Evolutionary conservation across 1,140 invertebrate species (phyloP).

Genomic region (Drosophila lini): DNA sequence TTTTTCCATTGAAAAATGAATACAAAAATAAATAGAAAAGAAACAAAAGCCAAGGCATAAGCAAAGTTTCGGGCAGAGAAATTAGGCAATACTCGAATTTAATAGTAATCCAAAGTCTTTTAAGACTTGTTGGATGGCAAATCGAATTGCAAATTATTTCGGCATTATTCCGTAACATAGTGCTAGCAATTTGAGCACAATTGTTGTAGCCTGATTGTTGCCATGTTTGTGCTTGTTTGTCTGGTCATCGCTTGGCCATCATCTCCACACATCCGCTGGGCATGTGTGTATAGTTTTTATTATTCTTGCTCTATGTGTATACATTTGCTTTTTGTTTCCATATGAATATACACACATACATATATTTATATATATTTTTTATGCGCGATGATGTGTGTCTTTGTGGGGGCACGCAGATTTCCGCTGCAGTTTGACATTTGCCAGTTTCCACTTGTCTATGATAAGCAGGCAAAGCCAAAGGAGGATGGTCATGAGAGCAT

Average conservation of each 20-base stretch:
- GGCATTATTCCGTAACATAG: not conserved
- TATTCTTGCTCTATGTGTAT: constrained; percentile 9
- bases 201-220: constrained; percentile 5
- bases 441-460: constrained; percentile 23
- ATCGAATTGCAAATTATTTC: too few relatives aligned
- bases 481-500: constrained; percentile 52
- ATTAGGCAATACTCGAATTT: too few relatives aligned
- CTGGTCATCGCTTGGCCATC: constrained; percentile 47
- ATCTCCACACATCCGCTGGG: constrained; percentile 48
- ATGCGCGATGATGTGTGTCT: constrained; percentile 35
- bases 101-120: too few relatives aligned
- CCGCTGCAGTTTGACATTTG: constrained; percentile 57
- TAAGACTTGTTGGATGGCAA: too few relatives aligned
- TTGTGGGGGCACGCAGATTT: constrained; percentile 70
- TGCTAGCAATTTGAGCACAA: constrained; percentile 1
- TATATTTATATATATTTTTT: not conserved
- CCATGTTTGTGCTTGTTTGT: constrained; percentile 17
- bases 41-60: too few relatives aligned
- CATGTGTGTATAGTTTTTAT: constrained; percentile 27
- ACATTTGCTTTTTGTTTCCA: constrained; percentile 17
- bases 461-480: constrained; percentile 37
- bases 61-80: too few relatives aligned
- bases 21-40: too few relatives aligned
- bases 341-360: not conserved
- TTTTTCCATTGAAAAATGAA: too few relatives aligned